These are phyloP conservation scores for Atherinosoma microstoma DNA, from an alignment of 2,797 vertebrate species.

Conservation along the genomic window DNA sequence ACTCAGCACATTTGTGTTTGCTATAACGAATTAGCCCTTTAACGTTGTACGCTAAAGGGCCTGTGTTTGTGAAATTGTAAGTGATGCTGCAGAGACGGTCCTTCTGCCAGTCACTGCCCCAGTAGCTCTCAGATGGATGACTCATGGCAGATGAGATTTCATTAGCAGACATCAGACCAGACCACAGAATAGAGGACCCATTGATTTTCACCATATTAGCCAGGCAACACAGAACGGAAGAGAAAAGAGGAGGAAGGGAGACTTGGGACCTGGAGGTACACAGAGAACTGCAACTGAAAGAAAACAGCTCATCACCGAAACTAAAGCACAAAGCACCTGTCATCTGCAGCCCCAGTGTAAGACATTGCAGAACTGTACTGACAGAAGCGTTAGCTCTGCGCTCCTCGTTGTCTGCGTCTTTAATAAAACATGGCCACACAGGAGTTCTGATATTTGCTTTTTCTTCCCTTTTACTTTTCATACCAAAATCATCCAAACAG, in stretches of 20 bases:
- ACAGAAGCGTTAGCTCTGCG: slow-evolving; percentile 7
- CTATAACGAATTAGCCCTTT: slow-evolving; percentile 1
- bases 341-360: slow-evolving; percentile 33
- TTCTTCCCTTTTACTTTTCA: background rate
- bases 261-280: slow-evolving; percentile 30
- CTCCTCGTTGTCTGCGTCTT: slow-evolving; percentile 1
- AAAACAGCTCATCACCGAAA: slow-evolving; percentile 52
- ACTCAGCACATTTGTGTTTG: slow-evolving; percentile 12
- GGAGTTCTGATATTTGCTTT: slow-evolving; percentile 32
- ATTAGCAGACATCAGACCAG: slow-evolving; percentile 69
- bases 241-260: slow-evolving; percentile 40
- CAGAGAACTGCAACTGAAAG: slow-evolving; percentile 27
- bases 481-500: background rate
- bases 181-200: slow-evolving; percentile 72
- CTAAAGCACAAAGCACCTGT: slow-evolving; percentile 56
- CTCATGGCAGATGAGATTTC: slow-evolving; percentile 81
- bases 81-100: slow-evolving; percentile 30
- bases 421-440: slow-evolving; percentile 20
- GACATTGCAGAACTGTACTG: slow-evolving; percentile 9
- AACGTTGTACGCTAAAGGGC: slow-evolving; percentile 12
- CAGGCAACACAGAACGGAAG: slow-evolving; percentile 37
- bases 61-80: slow-evolving; percentile 20
- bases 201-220: slow-evolving; percentile 78
- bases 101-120: slow-evolving; percentile 47
- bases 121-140: slow-evolving; percentile 73